Percentiles rank a stretch among this genome's conserved stretches.
Conservation (phyloP, 2,113 vertebrate species). For the Cariama cristata region DNA sequence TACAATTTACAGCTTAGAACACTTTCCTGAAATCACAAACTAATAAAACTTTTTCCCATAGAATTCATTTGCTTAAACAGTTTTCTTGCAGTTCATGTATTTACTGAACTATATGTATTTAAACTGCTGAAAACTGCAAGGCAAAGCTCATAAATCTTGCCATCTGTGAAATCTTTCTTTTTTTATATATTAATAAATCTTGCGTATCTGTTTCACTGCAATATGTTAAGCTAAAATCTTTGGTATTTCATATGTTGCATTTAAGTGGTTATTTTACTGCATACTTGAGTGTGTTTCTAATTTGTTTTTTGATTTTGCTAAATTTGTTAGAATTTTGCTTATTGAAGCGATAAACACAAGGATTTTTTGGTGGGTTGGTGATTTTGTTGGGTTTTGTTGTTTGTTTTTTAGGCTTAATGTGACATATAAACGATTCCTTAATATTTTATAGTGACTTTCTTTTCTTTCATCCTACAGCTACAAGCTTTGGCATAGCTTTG, state of each 20-base stretch:
- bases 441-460: not conserved
- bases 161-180: not conserved
- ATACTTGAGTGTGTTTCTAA: not conserved
- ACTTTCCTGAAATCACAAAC: not conserved
- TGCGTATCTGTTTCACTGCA: not conserved
- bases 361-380: not conserved
- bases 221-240: not conserved
- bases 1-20: not conserved
- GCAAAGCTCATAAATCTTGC: not conserved
- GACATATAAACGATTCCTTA: not conserved
- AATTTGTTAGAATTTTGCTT: not conserved
- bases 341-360: not conserved
- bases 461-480: constrained; percentile 78
- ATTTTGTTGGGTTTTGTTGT: not conserved
- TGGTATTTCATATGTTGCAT: not conserved
- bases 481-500: constrained; percentile 95
- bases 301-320: not conserved
- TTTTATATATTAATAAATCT: not conserved
- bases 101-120: not conserved
- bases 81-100: not conserved
- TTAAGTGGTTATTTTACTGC: not conserved
- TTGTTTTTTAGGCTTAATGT: not conserved
- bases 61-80: not conserved
- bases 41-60: not conserved
- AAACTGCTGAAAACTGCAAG: not conserved